A percentile compares a stretch with the other conserved stretches of the same genome.
phyloP scores from a whole-genome alignment of 2,113 vertebrate species.

The Capreolus pygargus region DNA sequence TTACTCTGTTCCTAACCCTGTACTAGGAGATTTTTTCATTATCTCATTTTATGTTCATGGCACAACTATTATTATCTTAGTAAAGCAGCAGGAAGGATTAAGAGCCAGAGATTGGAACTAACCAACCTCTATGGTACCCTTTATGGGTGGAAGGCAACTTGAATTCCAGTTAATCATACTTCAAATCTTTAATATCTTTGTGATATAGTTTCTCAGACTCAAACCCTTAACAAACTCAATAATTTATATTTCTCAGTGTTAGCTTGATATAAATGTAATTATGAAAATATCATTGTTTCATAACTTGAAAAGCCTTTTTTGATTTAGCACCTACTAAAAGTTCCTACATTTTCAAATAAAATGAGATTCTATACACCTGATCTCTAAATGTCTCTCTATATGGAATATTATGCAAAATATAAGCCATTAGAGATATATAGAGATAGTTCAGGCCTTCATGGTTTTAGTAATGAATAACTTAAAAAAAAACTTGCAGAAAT shows the following conservation, averaged over 20 bases:
- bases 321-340: not conserved
- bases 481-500: not conserved
- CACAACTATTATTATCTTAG: not conserved
- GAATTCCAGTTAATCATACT: not conserved
- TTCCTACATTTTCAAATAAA: not conserved
- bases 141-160: not conserved
- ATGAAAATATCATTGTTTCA: not conserved
- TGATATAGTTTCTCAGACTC: not conserved
- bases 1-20: not conserved
- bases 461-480: not conserved
- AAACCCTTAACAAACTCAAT: not conserved
- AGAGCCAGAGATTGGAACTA: not conserved
- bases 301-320: not conserved
- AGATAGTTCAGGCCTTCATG: not conserved
- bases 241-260: not conserved
- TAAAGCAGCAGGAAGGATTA: not conserved
- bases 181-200: not conserved
- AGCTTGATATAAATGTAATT: not conserved
- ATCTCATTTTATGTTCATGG: not conserved
- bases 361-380: not conserved
- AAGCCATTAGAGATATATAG: not conserved
- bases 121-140: not conserved
- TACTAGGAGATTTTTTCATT: not conserved
- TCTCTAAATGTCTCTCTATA: not conserved
- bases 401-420: not conserved